Evolutionary conservation across 2,888 invertebrate species (phyloP).

Genomic region (Cryptophagus acutangulus): DNA sequence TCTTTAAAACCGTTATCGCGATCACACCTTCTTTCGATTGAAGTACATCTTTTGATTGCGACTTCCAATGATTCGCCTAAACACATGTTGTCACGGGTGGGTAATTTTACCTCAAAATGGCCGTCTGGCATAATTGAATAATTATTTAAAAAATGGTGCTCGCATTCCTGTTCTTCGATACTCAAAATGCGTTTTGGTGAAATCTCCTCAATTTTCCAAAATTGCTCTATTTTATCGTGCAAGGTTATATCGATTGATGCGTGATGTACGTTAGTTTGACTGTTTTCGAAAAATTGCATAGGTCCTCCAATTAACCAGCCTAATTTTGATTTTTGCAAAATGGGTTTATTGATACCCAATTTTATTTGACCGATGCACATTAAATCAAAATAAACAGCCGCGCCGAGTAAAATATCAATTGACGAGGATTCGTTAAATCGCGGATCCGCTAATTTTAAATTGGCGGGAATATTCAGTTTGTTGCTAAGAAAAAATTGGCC

Average conservation of each 20-base stretch:
- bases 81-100: constrained; percentile 8
- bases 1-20: constrained; percentile 4
- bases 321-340: constrained; percentile 10
- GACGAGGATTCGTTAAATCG: constrained; percentile 7
- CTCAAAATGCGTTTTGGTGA: constrained; percentile 4
- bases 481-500: background rate
- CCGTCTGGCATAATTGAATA: constrained; percentile 10
- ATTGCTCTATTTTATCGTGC: constrained; percentile 12
- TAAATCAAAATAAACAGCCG: constrained; percentile 10
- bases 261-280: constrained; percentile 1
- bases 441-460: constrained; percentile 12
- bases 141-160: constrained; percentile 4
- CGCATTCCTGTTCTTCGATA: constrained; percentile 8
- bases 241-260: background rate
- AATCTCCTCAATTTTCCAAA: constrained; percentile 26
- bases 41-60: constrained; percentile 11
- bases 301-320: constrained; percentile 20
- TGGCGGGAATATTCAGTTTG: constrained; percentile 8
- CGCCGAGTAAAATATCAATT: constrained; percentile 13
- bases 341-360: constrained; percentile 10
- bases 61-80: constrained; percentile 10
- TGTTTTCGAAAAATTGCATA: too few species aligned
- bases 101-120: constrained; percentile 14
- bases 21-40: constrained; percentile 8
- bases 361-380: constrained; percentile 13